A percentile compares a stretch with the other conserved stretches of the same genome.
Evolutionary conservation across 2,113 vertebrate genomes (phyloP).

Genomic region (Heteronetta atricapilla): DNA sequence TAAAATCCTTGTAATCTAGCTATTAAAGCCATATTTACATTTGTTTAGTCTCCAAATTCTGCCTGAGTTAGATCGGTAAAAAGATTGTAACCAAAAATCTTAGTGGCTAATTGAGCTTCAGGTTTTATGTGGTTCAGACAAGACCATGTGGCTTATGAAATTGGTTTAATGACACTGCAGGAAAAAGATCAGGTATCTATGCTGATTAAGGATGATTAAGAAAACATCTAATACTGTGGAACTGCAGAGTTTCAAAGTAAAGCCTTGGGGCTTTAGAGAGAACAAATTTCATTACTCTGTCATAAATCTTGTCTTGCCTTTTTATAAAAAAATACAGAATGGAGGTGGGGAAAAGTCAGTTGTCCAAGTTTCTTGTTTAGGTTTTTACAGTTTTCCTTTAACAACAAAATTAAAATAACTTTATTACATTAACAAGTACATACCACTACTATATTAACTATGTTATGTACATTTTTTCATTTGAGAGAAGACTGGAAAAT

Average conservation of each 20-base stretch:
- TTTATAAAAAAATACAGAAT: rapidly evolving
- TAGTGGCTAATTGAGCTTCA: not conserved
- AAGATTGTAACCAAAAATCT: not conserved
- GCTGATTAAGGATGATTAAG: not conserved
- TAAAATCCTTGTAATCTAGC: not conserved
- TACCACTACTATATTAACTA: not conserved
- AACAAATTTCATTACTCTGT: not conserved
- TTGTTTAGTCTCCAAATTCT: not conserved
- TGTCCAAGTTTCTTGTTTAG: not conserved
- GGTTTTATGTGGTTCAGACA: not conserved
- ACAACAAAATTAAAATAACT: not conserved
- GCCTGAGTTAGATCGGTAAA: not conserved
- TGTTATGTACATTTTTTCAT: not conserved
- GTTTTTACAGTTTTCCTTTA: not conserved
- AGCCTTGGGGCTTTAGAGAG: not conserved
- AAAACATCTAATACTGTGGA: not conserved
- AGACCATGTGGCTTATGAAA: not conserved
- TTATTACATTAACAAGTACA: not conserved
- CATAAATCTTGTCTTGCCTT: not conserved
- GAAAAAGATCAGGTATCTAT: not conserved
- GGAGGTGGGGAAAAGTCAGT: not conserved
- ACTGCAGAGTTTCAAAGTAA: not conserved
- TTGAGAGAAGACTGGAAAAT: not conserved
- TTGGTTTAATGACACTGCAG: not conserved
- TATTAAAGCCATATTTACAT: not conserved